Conservation (phyloP, 1,140 invertebrate genomes). For the Schmidtea mediterranea region DNA sequence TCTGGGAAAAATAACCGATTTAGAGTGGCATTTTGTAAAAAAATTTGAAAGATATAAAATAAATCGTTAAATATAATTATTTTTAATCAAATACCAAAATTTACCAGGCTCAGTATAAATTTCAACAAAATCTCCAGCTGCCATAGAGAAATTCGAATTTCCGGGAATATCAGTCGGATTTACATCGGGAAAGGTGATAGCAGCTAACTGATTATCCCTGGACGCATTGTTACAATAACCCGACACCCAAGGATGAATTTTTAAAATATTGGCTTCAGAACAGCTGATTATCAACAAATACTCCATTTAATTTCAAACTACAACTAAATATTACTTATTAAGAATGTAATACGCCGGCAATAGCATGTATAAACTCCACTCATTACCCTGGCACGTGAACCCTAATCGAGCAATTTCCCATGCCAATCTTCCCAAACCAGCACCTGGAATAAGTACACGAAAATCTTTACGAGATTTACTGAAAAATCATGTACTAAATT, state of each 20-base stretch:
- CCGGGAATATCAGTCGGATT: slow-evolving; percentile 40
- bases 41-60: too few relatives aligned
- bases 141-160: slow-evolving; percentile 51
- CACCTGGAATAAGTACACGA: slow-evolving; percentile 59
- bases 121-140: slow-evolving; percentile 69
- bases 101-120: slow-evolving; percentile 35
- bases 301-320: background rate
- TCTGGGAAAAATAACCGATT: too few relatives aligned
- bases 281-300: slow-evolving; percentile 29
- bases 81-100: background rate
- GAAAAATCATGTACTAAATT: background rate
- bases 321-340: slow-evolving; percentile 39
- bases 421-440: slow-evolving; percentile 63
- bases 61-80: too few relatives aligned
- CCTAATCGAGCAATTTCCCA: slow-evolving; percentile 67
- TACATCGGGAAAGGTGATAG: slow-evolving; percentile 62
- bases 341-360: slow-evolving; percentile 79
- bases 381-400: slow-evolving; percentile 76
- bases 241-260: slow-evolving; percentile 69
- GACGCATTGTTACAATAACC: slow-evolving; percentile 63
- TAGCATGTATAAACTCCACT: slow-evolving; percentile 87
- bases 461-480: background rate
- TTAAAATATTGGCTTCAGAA: slow-evolving; percentile 31
- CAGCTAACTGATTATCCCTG: slow-evolving; percentile 46
- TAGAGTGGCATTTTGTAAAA: too few relatives aligned